Base-by-base conservation (phyloP, 2,113 vertebrate genomes). In the Hoplias malabaricus region DNA sequence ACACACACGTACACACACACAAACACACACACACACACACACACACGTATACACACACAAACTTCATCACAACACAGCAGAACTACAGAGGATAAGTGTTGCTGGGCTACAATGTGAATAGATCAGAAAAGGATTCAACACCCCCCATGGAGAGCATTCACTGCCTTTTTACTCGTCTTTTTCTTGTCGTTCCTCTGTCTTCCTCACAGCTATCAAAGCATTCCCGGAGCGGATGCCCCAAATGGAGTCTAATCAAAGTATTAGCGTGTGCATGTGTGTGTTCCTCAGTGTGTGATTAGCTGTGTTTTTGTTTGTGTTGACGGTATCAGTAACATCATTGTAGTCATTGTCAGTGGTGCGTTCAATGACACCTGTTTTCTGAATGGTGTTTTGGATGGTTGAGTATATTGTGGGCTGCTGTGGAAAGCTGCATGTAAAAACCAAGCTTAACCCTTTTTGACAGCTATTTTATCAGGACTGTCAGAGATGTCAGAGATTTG, bases 111-210 rank as follows among this genome's bases (percentile, higher is more conserved):
- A 84, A 84, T 11, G 86, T 92, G 91, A 94, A 93, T 90, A 89
- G 89, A 89, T 92, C 87, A 91, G 89, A 85, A 86, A 90, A 84
- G 84, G 86, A 90, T 89, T 90, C 88, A 81, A 82, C 82, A 72
- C 93, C 94, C 94, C 94, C 94, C 94, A 89, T 90, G 92, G 93
- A 69, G 92, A 89, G 90, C 88, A 96, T 95, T 94, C 93, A 94
- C 84, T 86, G 71, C 70, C 89, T 91, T 83, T 93, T 93, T 91
- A 80, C 69, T 80, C 71, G 40, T 73, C 79, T 86, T 16, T 53
- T 53, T 62, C 59, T 53, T 43, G 23, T 74, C 59, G 74, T 65
- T 68, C 13, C 43, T 69, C 67, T 43, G 19, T 43, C 38, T 23
- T 40, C 14, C 43, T 12, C 69, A 36, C 69, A 63, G 8, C 29